phyloP scores from a whole-genome alignment of 2,888 invertebrate genomes.

The Platerodrilus igneus region DNA sequence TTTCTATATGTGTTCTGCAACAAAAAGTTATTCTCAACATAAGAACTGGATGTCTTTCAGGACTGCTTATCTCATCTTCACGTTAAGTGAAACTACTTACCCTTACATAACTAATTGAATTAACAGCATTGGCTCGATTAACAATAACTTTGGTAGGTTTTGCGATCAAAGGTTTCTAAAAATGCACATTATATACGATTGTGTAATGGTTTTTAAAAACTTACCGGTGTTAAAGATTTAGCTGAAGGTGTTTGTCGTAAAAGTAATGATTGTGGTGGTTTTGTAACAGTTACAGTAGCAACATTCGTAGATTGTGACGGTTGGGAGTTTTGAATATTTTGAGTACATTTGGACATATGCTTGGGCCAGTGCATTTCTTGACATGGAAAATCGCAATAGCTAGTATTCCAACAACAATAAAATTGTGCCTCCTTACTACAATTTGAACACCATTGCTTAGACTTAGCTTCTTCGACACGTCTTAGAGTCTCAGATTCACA shows the following conservation, averaged over 20 bases:
- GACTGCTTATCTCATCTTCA: no score
- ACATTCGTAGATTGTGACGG: conserved; percentile 19
- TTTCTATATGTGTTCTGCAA: no score
- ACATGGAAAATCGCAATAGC: conserved; percentile 87
- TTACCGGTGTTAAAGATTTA: conserved; percentile 25
- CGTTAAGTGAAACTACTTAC: conserved; percentile 13
- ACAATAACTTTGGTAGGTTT: conserved; percentile 39
- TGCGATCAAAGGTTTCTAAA: conserved; percentile 35
- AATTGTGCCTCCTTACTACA: conserved; percentile 86
- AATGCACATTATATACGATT: conserved; percentile 18
- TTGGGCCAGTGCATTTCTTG: conserved; percentile 82
- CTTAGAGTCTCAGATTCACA: conserved; percentile 66
- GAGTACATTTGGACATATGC: conserved; percentile 64
- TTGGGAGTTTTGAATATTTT: conserved; percentile 32
- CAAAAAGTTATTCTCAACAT: no score
- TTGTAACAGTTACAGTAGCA: not conserved
- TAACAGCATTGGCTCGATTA: conserved; percentile 27
- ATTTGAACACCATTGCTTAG: conserved; percentile 88
- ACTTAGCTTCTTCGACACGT: conserved; percentile 73
- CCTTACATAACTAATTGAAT: conserved; percentile 22
- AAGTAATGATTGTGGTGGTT: conserved; percentile 14
- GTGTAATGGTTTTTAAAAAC: conserved; percentile 2
- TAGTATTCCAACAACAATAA: conserved; percentile 96
- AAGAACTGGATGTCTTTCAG: no score
- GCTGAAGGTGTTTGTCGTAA: conserved; percentile 24